phyloP scores from a whole-genome alignment of 2,888 invertebrate species.

The Drosophila nr. fundita region DNA sequence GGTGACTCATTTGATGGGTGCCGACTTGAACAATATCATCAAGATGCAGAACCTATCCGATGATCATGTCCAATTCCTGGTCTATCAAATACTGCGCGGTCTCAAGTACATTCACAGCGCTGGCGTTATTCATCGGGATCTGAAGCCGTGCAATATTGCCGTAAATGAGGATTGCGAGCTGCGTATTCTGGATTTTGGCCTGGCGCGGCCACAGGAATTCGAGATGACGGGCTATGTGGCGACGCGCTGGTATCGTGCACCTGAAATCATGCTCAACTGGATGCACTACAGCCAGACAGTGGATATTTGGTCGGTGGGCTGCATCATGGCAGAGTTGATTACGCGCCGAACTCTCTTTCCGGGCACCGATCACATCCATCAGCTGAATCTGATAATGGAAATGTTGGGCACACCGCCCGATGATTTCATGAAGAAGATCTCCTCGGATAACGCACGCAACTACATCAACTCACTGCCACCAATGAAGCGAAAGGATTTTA shows the following conservation, averaged over 20 bases:
- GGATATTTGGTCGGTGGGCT: conserved; percentile 99
- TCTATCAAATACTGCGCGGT: conserved; percentile 99
- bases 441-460: conserved; percentile 97
- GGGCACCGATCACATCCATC: conserved; percentile 99
- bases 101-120: conserved; percentile 99
- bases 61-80: conserved; percentile 99
- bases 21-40: conserved; percentile 99
- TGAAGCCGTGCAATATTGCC: conserved; percentile 99
- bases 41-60: conserved; percentile 98
- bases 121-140: conserved; percentile 98
- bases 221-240: conserved; percentile 99
- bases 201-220: conserved; percentile 98
- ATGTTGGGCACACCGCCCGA: conserved; percentile 97
- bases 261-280: conserved; percentile 99
- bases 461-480: conserved; percentile 96
- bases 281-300: conserved; percentile 99
- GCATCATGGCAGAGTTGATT: conserved; percentile 98
- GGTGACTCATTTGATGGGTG: conserved; percentile 99
- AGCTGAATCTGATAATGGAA: conserved; percentile 98
- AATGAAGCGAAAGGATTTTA: conserved; percentile 94
- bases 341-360: conserved; percentile 97
- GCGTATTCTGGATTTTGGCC: conserved; percentile 98
- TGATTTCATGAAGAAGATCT: conserved; percentile 97
- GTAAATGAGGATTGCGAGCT: conserved; percentile 99
- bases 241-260: conserved; percentile 97